Evolutionary conservation across 2,888 invertebrate genomes (phyloP), one percentile per base, ranked within the genome.

Genomic region (Phytoseiulus persimilis): DNA sequence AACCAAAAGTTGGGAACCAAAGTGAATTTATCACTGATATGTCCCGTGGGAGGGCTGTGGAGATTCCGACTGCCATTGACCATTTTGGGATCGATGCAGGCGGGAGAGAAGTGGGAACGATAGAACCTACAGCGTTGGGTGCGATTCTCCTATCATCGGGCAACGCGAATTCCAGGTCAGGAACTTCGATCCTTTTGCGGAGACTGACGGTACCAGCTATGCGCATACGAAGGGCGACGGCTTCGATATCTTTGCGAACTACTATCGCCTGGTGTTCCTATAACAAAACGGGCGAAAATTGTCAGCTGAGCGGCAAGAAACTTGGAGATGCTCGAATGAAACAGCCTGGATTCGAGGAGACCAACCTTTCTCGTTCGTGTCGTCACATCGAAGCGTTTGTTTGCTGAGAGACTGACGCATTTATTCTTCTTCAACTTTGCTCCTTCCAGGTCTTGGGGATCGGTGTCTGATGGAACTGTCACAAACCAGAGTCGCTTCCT

Each of bases 201-300:
- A 87, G 39, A 31, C 39, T 87, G 5, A 87, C 87, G n/a, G 39
- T 87, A 0, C 87, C 87, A 6, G 87, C 87, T 14, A 87, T 11
- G n/a, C 87, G 87, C 87, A 87, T 32, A 5, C 87, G 31, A 14
- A 87, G 9, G 33, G 87, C 87, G 0, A 32, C 87, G 39, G 87
- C 32, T 32, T 87, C 87, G n/a, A 87, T 28, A 11, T 33, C 31
- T 28, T 45, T n/a, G 33, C 31, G 32, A 33, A 87, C 45, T 23
- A 87, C 87, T n/a, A 87, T 33, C 28, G 87, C 87, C 23, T n/a
- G 39, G 32, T 87, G 87, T n/a, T 87, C 87, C 87, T 87, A n/a
- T 6, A 87, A 65, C 23, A 28, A 65, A 65, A 14, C 65, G 23
- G 65, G 18, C 14, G 23, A 65, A 65, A 18, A 2, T 14, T 1